A percentile compares a stretch with the other conserved stretches of the same genome.
Conservation (phyloP, 2,113 vertebrate genomes). For the Phylloscopus whistleri region DNA sequence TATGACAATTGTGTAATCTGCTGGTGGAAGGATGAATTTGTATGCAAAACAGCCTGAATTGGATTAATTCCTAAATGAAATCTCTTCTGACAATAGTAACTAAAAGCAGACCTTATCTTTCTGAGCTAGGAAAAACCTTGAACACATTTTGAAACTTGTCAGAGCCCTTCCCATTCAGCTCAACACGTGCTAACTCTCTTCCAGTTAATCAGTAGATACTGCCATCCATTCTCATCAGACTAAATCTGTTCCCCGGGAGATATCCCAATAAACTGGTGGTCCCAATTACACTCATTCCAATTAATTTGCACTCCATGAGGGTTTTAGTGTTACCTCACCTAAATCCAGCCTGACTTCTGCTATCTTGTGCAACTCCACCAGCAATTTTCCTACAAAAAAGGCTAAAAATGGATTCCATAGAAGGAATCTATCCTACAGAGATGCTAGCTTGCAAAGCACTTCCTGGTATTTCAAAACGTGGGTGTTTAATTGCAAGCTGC, state of each 20-base stretch:
- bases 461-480: background rate
- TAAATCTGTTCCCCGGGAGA: background rate
- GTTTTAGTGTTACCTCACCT: background rate
- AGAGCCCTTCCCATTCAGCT: background rate
- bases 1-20: background rate
- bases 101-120: background rate
- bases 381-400: background rate
- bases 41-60: background rate
- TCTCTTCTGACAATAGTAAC: background rate
- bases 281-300: slow-evolving; percentile 32
- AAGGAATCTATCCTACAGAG: background rate
- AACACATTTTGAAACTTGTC: background rate
- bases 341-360: background rate
- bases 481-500: background rate
- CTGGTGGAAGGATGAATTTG: background rate
- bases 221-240: slow-evolving; percentile 33
- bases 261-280: slow-evolving; percentile 5
- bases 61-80: background rate
- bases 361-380: background rate
- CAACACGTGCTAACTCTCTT: background rate
- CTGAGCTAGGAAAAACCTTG: background rate
- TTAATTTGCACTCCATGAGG: slow-evolving; percentile 10
- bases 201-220: slow-evolving; percentile 13
- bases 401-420: background rate
- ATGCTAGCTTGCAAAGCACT: background rate